These are phyloP conservation scores for Plutomurus gul DNA, from an alignment of 1,140 invertebrate genomes.

Conservation along the genomic window DNA sequence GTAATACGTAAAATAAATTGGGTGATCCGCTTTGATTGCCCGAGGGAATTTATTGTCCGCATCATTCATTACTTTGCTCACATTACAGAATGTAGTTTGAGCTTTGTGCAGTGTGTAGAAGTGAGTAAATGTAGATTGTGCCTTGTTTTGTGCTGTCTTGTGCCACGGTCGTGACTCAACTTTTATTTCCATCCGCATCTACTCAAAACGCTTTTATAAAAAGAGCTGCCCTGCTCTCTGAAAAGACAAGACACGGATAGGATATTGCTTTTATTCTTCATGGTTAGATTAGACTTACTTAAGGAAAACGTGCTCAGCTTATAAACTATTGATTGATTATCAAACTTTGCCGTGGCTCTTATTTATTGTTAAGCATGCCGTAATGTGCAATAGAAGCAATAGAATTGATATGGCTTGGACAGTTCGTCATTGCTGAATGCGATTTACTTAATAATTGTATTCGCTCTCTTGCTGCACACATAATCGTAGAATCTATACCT, in stretches of 20 bases:
- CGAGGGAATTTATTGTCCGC: background rate
- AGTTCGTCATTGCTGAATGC: too few species aligned
- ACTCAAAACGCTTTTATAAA: conserved; percentile 19
- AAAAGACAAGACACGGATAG: background rate
- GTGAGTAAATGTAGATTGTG: background rate
- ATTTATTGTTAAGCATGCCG: too few species aligned
- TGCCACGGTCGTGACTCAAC: conserved; percentile 41
- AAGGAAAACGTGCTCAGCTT: conserved; percentile 5
- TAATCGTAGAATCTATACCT: too few species aligned
- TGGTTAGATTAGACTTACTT: conserved; percentile 8
- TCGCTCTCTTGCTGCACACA: too few species aligned
- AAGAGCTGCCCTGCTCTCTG: too few species aligned
- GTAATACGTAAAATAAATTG: conserved; percentile 30
- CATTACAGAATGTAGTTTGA: background rate
- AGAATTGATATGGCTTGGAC: too few species aligned
- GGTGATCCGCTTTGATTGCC: conserved; percentile 30
- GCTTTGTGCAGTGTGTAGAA: background rate
- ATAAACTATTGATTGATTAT: conserved; percentile 32
- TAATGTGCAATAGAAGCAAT: too few species aligned
- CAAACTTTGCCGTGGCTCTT: background rate
- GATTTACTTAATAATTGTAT: background rate
- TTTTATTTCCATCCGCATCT: conserved; percentile 29
- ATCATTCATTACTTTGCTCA: background rate
- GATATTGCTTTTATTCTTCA: background rate
- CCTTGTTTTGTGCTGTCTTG: background rate